phyloP scores from a whole-genome alignment of 2,797 vertebrate species.

The Mustela erminea region DNA sequence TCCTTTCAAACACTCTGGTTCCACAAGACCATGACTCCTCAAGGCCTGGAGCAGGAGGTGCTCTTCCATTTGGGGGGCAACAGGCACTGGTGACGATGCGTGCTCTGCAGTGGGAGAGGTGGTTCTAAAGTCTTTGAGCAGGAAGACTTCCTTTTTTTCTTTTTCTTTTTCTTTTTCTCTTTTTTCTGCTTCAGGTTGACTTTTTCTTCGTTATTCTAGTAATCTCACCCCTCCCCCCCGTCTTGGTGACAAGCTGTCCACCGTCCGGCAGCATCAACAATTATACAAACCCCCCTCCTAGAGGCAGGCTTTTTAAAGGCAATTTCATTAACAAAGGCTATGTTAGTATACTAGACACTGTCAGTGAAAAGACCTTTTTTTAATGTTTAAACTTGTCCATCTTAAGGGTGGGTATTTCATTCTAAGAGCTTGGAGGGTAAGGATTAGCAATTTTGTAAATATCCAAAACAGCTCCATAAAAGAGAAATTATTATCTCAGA shows the following conservation, averaged over 20 bases:
- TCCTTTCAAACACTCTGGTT: not conserved
- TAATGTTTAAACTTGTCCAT: not conserved
- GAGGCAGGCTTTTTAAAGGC: slow-evolving; percentile 36
- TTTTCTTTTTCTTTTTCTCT: not conserved
- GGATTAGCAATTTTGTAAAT: not conserved
- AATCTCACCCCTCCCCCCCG: not conserved
- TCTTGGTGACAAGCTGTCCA: not conserved
- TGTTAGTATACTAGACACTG: slow-evolving; percentile 51
- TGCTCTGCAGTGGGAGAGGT: slow-evolving; percentile 67
- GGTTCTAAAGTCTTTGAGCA: slow-evolving; percentile 75
- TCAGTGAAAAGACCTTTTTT: not conserved
- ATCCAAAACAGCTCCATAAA: not conserved
- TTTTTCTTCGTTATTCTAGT: slow-evolving; percentile 78
- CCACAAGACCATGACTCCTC: slow-evolving; percentile 40
- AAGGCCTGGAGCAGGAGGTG: slow-evolving; percentile 37
- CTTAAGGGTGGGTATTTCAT: not conserved
- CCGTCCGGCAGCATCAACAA: not conserved
- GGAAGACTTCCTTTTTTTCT: slow-evolving; percentile 65
- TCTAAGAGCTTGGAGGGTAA: not conserved
- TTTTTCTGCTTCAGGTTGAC: slow-evolving; percentile 78
- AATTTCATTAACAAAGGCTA: slow-evolving; percentile 74
- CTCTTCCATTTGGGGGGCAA: not conserved
- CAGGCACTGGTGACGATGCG: not conserved
- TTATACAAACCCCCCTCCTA: slow-evolving; percentile 58
- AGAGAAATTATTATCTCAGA: not conserved